phyloP scores from a whole-genome alignment of 2,888 invertebrate genomes.

The Dyspetes luteomarginatus region DNA sequence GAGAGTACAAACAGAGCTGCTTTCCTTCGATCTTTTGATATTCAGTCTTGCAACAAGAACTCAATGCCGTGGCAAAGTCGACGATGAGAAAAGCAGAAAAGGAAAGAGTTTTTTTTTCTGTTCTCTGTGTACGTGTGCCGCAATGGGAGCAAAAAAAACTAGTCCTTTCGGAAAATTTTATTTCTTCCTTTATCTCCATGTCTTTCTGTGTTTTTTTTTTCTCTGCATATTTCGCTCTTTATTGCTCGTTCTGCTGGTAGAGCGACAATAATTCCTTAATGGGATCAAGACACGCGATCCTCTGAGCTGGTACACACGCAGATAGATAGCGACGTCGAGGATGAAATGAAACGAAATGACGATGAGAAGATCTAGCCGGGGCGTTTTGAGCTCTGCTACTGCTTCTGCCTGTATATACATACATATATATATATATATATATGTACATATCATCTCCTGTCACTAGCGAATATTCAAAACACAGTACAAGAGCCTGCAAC shows the following conservation, averaged over 20 bases:
- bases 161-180: conserved; percentile 44
- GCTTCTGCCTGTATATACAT: neutral
- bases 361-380: conserved; percentile 15
- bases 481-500: neutral
- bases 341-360: neutral
- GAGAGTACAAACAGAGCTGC: neutral
- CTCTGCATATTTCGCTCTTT: conserved; percentile 23
- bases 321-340: conserved; percentile 36
- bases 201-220: conserved; percentile 3
- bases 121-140: conserved; percentile 1
- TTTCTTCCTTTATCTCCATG: neutral
- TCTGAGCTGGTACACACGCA: conserved; percentile 36
- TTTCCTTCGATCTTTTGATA: conserved; percentile 22
- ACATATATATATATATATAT: neutral
- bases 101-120: neutral
- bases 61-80: conserved; percentile 41
- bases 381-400: neutral
- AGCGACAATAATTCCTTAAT: conserved; percentile 67
- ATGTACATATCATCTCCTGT: too few relatives aligned
- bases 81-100: conserved; percentile 11
- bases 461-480: too few relatives aligned
- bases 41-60: conserved; percentile 8
- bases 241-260: conserved; percentile 41
- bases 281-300: conserved; percentile 63
- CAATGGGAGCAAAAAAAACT: conserved; percentile 21